Conservation (phyloP, 2,797 vertebrate genomes). For the Streptopelia turtur region DNA sequence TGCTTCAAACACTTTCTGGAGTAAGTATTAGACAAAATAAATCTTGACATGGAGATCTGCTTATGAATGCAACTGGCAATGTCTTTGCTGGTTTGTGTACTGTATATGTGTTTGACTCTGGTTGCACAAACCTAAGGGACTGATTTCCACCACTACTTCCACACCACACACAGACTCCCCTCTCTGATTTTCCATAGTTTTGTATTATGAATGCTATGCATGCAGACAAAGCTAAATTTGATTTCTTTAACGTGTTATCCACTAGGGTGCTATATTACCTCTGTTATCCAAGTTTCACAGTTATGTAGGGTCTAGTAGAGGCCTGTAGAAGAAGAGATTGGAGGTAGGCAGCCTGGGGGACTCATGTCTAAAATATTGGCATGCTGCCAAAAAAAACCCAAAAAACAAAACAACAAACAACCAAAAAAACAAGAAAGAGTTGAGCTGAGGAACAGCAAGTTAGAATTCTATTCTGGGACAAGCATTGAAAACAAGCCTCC, state of each 20-base stretch:
- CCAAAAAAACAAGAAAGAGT: not conserved
- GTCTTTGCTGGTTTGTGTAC: not conserved
- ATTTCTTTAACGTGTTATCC: not conserved
- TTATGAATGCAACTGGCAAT: not conserved
- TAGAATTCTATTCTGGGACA: not conserved
- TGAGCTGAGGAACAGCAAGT: not conserved
- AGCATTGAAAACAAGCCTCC: not conserved
- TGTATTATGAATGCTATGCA: not conserved
- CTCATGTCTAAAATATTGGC: not conserved
- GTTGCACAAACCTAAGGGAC: not conserved
- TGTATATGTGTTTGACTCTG: not conserved
- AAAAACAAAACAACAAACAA: not conserved
- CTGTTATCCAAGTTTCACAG: not conserved
- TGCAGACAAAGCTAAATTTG: not conserved
- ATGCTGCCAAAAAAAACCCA: not conserved
- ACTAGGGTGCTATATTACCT: not conserved
- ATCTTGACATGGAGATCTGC: not conserved
- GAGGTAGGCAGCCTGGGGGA: not conserved
- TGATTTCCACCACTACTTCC: rapidly evolving
- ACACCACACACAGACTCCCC: rapidly evolving
- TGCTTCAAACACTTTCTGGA: not conserved
- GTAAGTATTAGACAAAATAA: not conserved
- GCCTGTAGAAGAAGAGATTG: not conserved
- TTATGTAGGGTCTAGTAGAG: not conserved
- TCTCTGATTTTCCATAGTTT: not conserved